A percentile compares a stretch with the other conserved stretches of the same genome.
These are phyloP conservation scores for Dendroctonus ponderosae DNA, from an alignment of 1,140 invertebrate species.

Conservation along the genomic window DNA sequence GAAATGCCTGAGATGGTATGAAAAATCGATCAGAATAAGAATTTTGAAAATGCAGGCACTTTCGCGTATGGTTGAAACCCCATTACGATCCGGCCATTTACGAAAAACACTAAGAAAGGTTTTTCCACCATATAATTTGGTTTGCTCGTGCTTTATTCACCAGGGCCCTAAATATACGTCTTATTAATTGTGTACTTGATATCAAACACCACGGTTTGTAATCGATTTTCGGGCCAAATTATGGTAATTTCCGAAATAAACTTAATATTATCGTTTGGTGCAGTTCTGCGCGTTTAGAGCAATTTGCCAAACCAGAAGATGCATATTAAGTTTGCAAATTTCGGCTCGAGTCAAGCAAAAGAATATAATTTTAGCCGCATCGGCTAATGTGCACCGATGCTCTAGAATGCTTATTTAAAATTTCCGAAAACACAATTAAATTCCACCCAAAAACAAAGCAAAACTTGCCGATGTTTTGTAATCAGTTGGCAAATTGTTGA, in stretches of 20 bases:
- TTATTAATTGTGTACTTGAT: constrained; percentile 5
- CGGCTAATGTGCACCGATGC: neutral
- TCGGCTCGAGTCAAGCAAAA: constrained; percentile 2
- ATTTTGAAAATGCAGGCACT: no score
- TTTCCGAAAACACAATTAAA: neutral
- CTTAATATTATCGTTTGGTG: constrained; percentile 18
- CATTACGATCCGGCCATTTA: no score
- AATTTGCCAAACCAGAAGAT: constrained; percentile 13
- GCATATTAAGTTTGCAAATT: constrained; percentile 32
- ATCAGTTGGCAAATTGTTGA: no score
- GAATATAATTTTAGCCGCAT: constrained; percentile 5
- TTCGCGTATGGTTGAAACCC: no score
- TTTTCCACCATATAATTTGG: neutral
- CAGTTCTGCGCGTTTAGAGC: constrained; percentile 9
- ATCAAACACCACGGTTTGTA: constrained; percentile 10
- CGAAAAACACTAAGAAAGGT: neutral
- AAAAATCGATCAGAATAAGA: no score
- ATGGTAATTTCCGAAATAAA: constrained; percentile 45
- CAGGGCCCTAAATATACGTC: constrained; percentile 1
- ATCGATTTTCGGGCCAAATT: constrained; percentile 45
- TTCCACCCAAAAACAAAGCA: neutral
- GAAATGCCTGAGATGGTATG: no score
- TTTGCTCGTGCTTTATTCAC: neutral
- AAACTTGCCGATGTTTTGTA: neutral
- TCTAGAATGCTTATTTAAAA: neutral